Conservation (phyloP, 2,888 invertebrate genomes). For the Matsumyia berberina region DNA sequence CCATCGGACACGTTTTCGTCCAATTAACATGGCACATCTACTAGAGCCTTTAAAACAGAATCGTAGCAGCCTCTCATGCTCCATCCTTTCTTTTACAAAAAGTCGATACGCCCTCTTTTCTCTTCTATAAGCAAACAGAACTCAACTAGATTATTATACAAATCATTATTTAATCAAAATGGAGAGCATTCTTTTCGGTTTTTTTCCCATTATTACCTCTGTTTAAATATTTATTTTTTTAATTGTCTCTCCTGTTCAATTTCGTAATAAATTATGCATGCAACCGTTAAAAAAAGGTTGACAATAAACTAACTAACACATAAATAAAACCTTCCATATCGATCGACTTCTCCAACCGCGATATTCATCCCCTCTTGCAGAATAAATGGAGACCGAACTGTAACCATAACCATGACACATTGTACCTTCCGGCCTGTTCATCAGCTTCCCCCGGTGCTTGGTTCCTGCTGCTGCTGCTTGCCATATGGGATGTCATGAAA, state of each 20-base stretch:
- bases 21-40: no score
- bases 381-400: conserved; percentile 20
- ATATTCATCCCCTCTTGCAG: conserved; percentile 10
- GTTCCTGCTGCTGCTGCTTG: conserved; percentile 44
- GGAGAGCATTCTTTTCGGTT: not conserved
- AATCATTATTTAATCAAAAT: no score
- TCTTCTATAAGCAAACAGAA: no score
- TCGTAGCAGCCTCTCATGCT: no score
- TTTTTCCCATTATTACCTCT: not conserved
- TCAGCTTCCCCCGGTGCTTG: conserved; percentile 57
- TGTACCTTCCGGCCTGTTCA: conserved; percentile 49
- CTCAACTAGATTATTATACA: no score
- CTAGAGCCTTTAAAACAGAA: no score
- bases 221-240: conserved; percentile 4
- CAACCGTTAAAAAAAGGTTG: not conserved
- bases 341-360: conserved; percentile 15
- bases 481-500: conserved; percentile 73
- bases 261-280: conserved; percentile 11
- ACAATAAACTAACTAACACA: conserved; percentile 24
- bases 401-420: conserved; percentile 22
- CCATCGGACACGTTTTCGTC: no score
- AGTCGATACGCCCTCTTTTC: no score
- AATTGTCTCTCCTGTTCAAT: not conserved
- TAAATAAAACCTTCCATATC: conserved; percentile 32
- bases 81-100: no score